Base-by-base conservation (phyloP, 1,140 invertebrate genomes). In the Papilio helenus region DNA sequence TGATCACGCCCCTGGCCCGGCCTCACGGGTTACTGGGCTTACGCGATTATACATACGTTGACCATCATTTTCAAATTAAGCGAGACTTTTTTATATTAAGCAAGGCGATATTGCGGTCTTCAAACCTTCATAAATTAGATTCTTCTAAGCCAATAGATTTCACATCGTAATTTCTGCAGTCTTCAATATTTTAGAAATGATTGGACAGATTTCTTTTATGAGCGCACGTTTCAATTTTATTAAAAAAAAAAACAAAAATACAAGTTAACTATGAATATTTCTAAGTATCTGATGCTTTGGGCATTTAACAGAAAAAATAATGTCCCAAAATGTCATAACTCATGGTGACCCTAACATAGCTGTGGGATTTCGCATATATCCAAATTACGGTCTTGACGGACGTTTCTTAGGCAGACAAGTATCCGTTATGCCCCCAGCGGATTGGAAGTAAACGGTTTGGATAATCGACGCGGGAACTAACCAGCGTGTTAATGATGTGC, bases 381-480 rank as follows among this genome's bases (percentile, higher is more conserved):
- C 91, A 93, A 94, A 94, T 94, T 94, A 92, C 87, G 83, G 82
- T 76, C 76, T 80, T 92, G 90, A 94, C 90, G 89, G 91, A 93
- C 91, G 91, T 92, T 91, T 90, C 90, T 92, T 92, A 92, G 80
- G 82, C 79, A 84, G 84, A 89, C 88, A 88, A 87, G 86, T 87
- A 89, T 86, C 83, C 80, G 80, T 72, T 81, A 84, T 87, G 87
- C 85, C 85, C 84, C 81, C 83, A 58, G 79, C 76, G 76, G 76
- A 65, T 77, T 77, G 55, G 34, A 77, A 65, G 76, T 42, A 77
- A 77, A 77, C 76, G 76, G 76, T 34, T 77, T 55, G 76, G 76
- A 65, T 77, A 77, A 77, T 77, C 76, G 44, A 77, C 58, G 55
- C 76, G 76, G n/a, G 55, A 65, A 42, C 76, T 61, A 77, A 39